Conservation (phyloP, 2,113 vertebrate species). For the Phylloscopus trochiloides region DNA sequence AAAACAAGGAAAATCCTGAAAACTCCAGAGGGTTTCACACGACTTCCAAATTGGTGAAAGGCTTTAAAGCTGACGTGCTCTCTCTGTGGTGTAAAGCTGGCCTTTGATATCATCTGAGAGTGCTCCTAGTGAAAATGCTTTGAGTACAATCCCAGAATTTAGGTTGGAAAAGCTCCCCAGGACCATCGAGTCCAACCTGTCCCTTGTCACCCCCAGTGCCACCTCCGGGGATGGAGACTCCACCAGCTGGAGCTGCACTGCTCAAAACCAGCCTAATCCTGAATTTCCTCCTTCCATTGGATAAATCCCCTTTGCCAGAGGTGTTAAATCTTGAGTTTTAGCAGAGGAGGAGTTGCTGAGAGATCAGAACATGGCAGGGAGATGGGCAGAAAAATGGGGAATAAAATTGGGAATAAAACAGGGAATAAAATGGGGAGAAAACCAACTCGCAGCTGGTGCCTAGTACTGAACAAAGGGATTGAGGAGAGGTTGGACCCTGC, state of each 20-base stretch:
- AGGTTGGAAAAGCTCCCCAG: not conserved
- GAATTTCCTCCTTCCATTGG: not conserved
- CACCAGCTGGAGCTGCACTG: not conserved
- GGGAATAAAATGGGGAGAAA: not conserved
- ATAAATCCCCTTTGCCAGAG: too few species aligned
- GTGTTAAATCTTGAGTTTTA: not conserved
- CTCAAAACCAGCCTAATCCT: not conserved
- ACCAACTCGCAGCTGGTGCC: not conserved
- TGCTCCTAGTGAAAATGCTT: not conserved
- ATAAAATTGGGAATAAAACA: fast-evolving
- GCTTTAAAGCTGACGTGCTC: fast-evolving
- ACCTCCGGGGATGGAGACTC: not conserved
- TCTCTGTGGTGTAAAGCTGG: not conserved
- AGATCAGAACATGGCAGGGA: not conserved
- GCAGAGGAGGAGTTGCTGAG: not conserved
- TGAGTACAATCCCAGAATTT: not conserved
- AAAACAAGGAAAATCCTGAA: not conserved
- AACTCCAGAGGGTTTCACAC: not conserved
- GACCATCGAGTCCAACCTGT: not conserved
- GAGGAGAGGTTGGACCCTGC: not conserved
- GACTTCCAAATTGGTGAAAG: not conserved
- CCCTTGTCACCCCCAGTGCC: not conserved
- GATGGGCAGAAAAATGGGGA: not conserved
- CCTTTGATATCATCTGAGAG: fast-evolving
- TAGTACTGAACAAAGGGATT: not conserved